Evolutionary conservation across 2,888 invertebrate genomes (phyloP).

Genomic region (Allophyes oxyacanthae): DNA sequence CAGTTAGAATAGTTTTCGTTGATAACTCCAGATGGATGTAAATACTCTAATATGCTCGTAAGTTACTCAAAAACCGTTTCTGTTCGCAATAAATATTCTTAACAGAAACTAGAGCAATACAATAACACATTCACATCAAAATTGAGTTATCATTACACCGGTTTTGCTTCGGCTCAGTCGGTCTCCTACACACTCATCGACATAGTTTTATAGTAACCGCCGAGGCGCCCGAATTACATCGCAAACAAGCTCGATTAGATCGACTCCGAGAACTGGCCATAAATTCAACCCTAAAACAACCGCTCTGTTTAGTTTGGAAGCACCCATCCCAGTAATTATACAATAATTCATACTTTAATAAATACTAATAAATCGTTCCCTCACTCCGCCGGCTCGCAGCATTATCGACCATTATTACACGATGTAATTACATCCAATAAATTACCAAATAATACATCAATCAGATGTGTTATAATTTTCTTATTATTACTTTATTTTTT

Average conservation of each 20-base stretch:
- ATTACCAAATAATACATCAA: conserved; percentile 89
- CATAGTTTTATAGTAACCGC: conserved; percentile 57
- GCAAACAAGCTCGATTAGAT: conserved; percentile 79
- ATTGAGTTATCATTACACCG: conserved; percentile 60
- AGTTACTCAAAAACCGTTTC: conserved; percentile 52
- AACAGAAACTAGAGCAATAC: conserved; percentile 56
- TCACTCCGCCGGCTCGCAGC: conserved; percentile 71
- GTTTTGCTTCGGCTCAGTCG: conserved; percentile 43
- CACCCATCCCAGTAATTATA: conserved; percentile 87
- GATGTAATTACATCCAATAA: conserved; percentile 89
- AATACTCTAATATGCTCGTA: conserved; percentile 21
- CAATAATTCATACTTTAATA: conserved; percentile 89
- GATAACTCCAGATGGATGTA: not conserved
- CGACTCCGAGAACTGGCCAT: conserved; percentile 83
- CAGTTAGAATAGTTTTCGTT: conserved; percentile 18
- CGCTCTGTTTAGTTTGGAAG: conserved; percentile 86
- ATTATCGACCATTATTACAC: conserved; percentile 88
- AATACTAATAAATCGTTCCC: conserved; percentile 88
- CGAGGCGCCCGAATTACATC: conserved; percentile 66
- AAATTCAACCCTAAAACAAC: conserved; percentile 87
- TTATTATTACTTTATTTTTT: conserved; percentile 73
- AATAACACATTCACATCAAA: conserved; percentile 59
- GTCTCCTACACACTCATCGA: conserved; percentile 50
- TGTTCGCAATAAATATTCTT: conserved; percentile 47
- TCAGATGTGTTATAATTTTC: conserved; percentile 89